phyloP scores from a whole-genome alignment of 2,888 invertebrate species.

The Aleiodes leptofemur region DNA sequence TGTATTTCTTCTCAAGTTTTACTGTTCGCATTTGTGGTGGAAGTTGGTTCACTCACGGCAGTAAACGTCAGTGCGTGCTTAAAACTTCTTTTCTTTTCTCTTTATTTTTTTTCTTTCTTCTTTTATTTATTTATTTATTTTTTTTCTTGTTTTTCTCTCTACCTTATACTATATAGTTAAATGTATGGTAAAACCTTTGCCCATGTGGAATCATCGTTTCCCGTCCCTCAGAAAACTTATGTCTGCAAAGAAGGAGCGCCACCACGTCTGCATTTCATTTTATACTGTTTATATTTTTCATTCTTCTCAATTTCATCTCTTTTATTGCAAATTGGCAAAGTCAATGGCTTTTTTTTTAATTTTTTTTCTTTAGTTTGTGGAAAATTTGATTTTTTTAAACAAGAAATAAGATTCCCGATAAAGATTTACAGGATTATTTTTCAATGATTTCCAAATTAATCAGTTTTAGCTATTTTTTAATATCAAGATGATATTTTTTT shows the following conservation, averaged over 20 bases:
- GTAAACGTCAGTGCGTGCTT: slow-evolving; percentile 66
- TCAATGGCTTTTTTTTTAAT: slow-evolving; percentile 21
- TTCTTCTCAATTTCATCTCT: slow-evolving; percentile 16
- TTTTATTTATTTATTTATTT: too few relatives aligned
- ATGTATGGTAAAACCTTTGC: neutral
- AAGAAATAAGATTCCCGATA: too few relatives aligned
- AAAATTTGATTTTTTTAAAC: too few relatives aligned
- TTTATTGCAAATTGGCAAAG: slow-evolving; percentile 22
- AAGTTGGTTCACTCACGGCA: slow-evolving; percentile 59
- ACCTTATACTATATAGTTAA: slow-evolving; percentile 21
- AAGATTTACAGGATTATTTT: too few relatives aligned
- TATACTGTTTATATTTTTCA: neutral
- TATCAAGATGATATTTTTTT: too few relatives aligned
- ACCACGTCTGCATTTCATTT: slow-evolving; percentile 33
- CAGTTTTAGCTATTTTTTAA: too few relatives aligned
- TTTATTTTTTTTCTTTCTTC: slow-evolving; percentile 49
- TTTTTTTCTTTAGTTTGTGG: neutral
- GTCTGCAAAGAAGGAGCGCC: slow-evolving; percentile 20
- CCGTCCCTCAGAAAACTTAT: slow-evolving; percentile 2
- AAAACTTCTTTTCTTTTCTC: slow-evolving; percentile 52
- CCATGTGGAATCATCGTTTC: slow-evolving; percentile 17
- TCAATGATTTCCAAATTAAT: too few relatives aligned
- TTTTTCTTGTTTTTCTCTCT: slow-evolving; percentile 40
- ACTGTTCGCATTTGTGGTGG: slow-evolving; percentile 66
- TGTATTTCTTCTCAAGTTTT: slow-evolving; percentile 70